Percentiles rank a stretch among this genome's conserved stretches.
Conservation (phyloP, 1,140 invertebrate species). For the Heliconius congener region DNA sequence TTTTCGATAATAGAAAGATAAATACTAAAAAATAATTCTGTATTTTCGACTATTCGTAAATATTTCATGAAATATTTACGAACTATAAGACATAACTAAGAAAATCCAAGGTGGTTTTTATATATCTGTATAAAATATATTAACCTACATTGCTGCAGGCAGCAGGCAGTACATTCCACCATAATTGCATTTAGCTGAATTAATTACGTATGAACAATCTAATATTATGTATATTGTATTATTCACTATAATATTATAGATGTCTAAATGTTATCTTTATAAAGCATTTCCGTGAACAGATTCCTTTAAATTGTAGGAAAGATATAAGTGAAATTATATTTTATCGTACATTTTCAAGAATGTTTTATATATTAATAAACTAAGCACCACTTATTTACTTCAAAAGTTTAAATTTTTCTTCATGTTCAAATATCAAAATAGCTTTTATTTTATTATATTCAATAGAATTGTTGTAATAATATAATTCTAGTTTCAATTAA, state of each 20-base stretch:
- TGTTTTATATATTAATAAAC: too few species aligned
- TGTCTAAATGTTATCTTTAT: background rate
- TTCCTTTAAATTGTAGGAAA: background rate
- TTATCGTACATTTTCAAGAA: too few species aligned
- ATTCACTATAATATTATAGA: background rate
- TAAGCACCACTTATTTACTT: too few species aligned
- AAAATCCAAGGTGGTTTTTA: conserved; percentile 15
- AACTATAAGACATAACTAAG: background rate
- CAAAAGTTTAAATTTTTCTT: too few species aligned
- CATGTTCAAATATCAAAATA: too few species aligned
- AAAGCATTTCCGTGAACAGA: background rate
- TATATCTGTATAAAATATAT: conserved; percentile 41
- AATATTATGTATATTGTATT: background rate
- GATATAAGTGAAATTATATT: background rate
- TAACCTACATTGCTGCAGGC: conserved; percentile 46
- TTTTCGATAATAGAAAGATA: background rate
- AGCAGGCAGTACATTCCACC: conserved; percentile 43
- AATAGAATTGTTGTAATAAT: too few species aligned
- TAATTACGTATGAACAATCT: conserved; percentile 38
- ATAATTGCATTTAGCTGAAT: conserved; percentile 46
- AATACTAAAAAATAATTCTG: background rate
- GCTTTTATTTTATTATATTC: too few species aligned
- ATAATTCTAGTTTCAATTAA: too few species aligned
- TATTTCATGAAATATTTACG: background rate
- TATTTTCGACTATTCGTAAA: background rate